phyloP scores from a whole-genome alignment of 2,888 invertebrate genomes.

The Drosophila helvetica region DNA sequence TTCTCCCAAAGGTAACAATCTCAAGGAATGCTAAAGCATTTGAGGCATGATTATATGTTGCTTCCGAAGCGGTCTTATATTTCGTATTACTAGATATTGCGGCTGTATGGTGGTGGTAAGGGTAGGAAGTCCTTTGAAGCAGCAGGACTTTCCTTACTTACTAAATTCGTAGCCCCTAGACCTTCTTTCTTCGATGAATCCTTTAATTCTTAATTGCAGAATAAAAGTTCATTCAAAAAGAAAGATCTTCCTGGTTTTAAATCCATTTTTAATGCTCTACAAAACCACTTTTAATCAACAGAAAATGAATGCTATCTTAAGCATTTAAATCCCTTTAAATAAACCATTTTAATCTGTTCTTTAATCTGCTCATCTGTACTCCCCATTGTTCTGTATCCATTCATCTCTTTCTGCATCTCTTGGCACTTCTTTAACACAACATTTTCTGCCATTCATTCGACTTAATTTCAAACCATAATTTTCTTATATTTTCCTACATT shows the following conservation, averaged over 20 bases:
- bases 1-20: background rate
- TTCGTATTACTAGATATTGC: too few species aligned
- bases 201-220: too few species aligned
- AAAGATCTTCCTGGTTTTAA: too few species aligned
- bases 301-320: background rate
- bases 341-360: background rate
- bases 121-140: too few species aligned
- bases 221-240: too few species aligned
- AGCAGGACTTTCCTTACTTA: too few species aligned
- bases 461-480: constrained; percentile 1
- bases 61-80: background rate
- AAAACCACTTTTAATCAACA: too few species aligned
- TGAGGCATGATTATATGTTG: background rate
- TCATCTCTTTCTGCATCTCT: background rate
- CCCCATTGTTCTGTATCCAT: background rate
- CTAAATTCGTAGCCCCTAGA: too few species aligned
- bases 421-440: background rate
- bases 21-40: background rate
- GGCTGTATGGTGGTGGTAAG: too few species aligned
- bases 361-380: background rate
- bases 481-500: constrained; percentile 16
- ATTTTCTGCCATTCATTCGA: constrained; percentile 3
- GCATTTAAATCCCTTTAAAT: background rate
- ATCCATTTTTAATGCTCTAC: too few species aligned
- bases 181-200: too few species aligned